Percentiles rank a stretch among this genome's conserved stretches.
phyloP scores from a whole-genome alignment of 1,140 invertebrate species.

The Diorhabda elongata region DNA sequence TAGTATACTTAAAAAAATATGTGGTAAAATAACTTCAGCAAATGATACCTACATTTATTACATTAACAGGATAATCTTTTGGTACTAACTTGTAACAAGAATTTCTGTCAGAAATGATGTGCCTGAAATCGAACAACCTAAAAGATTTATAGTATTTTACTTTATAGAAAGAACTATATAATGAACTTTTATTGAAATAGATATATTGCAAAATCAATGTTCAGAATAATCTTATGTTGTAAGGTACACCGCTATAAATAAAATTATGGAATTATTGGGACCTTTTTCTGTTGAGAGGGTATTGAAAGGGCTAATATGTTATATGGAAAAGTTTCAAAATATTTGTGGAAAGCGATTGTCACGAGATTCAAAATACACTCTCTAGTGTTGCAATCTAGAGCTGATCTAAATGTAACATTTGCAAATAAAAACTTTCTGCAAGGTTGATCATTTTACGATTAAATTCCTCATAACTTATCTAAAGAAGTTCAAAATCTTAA shows the following conservation, averaged over 20 bases:
- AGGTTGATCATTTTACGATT: no score
- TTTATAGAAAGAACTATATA: constrained; percentile 1
- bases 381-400: no score
- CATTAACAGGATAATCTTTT: constrained; percentile 79
- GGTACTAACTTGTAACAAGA: constrained; percentile 79
- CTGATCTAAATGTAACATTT: no score
- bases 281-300: not conserved
- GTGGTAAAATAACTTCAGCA: not conserved
- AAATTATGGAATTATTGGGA: not conserved
- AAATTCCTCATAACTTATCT: no score
- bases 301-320: no score
- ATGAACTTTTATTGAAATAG: constrained; percentile 1
- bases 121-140: constrained; percentile 87
- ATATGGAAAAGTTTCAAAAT: no score
- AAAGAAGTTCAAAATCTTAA: no score
- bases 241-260: not conserved
- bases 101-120: constrained; percentile 79
- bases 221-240: not conserved
- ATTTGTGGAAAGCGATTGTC: no score
- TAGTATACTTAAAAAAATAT: not conserved
- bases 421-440: no score
- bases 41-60: constrained; percentile 69
- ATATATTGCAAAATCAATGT: not conserved
- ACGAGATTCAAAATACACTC: no score
- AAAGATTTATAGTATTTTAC: constrained; percentile 12